These are phyloP conservation scores for Clarias batrachus DNA, from an alignment of 2,113 vertebrate species.

Conservation along the genomic window DNA sequence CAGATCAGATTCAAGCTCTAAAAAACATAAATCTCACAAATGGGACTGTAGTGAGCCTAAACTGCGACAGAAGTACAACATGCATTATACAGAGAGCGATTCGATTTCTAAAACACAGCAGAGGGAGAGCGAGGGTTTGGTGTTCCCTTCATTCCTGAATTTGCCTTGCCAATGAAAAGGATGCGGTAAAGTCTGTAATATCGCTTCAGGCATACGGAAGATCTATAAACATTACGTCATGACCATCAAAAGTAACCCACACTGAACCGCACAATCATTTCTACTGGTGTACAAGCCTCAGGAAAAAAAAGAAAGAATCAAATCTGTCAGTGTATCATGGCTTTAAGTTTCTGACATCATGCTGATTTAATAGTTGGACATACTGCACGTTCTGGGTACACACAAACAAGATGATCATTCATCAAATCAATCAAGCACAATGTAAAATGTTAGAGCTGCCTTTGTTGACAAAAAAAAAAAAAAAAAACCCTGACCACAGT, in stretches of 20 bases:
- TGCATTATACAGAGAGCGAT: background rate
- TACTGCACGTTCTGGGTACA: slow-evolving; percentile 62
- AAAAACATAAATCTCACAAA: background rate
- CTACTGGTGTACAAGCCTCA: slow-evolving; percentile 7
- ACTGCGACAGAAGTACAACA: background rate
- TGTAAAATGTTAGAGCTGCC: slow-evolving; percentile 48
- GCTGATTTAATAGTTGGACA: slow-evolving; percentile 60
- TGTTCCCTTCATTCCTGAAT: background rate
- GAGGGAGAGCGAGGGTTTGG: background rate
- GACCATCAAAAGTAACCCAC: background rate
- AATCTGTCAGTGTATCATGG: slow-evolving; percentile 54
- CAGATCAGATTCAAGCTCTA: background rate
- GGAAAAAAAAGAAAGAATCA: slow-evolving; percentile 64
- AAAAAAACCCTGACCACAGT: slow-evolving; percentile 48
- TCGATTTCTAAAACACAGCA: slow-evolving; percentile 2
- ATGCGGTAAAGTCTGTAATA: slow-evolving; percentile 40
- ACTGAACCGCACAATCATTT: slow-evolving; percentile 4
- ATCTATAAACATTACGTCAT: slow-evolving; percentile 47
- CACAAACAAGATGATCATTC: slow-evolving; percentile 67
- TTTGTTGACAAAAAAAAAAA: slow-evolving; percentile 51
- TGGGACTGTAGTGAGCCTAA: background rate
- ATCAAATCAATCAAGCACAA: slow-evolving; percentile 56
- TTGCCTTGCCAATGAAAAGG: slow-evolving; percentile 23
- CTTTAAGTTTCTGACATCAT: slow-evolving; percentile 58
- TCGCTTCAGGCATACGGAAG: slow-evolving; percentile 16